Evolutionary conservation across 2,113 vertebrate genomes (phyloP).

Genomic region (Halcyon senegalensis): DNA sequence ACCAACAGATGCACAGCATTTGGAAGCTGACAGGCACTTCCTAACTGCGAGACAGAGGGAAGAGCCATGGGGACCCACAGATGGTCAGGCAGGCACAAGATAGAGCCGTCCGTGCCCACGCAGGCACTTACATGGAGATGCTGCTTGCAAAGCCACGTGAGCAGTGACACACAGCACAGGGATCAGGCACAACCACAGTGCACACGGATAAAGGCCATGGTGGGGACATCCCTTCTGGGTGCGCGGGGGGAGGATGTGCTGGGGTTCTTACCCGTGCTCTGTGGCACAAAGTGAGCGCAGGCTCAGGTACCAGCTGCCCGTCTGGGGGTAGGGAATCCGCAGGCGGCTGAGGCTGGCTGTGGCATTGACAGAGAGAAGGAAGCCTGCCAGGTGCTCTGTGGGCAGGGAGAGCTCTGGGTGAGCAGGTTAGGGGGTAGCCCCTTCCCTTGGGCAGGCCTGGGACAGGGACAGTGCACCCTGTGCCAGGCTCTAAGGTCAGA

Average conservation of each 20-base stretch:
- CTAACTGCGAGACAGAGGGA: neutral
- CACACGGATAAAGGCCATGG: too few species aligned
- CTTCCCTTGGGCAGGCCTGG: neutral
- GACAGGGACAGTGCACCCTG: neutral
- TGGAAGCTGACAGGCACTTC: neutral
- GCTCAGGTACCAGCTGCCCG: slow-evolving; percentile 95
- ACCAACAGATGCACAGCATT: neutral
- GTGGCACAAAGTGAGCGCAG: slow-evolving; percentile 88
- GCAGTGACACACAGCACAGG: rapidly evolving
- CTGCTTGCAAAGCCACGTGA: neutral
- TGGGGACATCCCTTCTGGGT: neutral
- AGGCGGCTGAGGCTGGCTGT: slow-evolving; percentile 86
- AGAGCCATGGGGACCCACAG: slow-evolving; percentile 19
- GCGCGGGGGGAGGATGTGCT: rapidly evolving
- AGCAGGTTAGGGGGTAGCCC: neutral
- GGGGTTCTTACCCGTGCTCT: slow-evolving; percentile 82
- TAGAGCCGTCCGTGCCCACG: neutral
- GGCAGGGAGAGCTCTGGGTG: neutral
- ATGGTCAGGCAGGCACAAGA: slow-evolving; percentile 25
- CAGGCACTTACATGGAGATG: neutral
- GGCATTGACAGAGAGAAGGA: slow-evolving; percentile 86
- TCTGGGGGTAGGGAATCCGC: slow-evolving; percentile 94
- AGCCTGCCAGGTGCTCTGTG: slow-evolving; percentile 87
- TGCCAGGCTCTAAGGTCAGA: neutral
- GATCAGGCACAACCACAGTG: neutral